Conservation (phyloP, 1,140 invertebrate genomes). For the Plodia interpunctella region DNA sequence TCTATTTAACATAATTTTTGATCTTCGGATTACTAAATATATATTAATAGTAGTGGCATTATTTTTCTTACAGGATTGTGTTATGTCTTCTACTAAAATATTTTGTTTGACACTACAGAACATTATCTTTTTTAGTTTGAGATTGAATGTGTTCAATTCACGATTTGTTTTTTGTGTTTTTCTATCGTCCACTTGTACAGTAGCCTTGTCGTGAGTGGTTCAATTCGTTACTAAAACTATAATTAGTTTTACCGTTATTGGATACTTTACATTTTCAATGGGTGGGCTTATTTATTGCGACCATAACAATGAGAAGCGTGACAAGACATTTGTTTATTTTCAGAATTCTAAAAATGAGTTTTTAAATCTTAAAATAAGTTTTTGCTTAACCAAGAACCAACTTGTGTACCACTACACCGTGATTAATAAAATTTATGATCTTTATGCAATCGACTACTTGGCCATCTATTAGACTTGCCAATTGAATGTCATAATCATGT, state of each 20-base stretch:
- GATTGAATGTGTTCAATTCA: constrained; percentile 50
- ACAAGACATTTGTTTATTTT: constrained; percentile 55
- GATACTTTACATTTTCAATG: constrained; percentile 59
- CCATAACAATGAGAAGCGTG: constrained; percentile 41
- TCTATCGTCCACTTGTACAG: constrained; percentile 41
- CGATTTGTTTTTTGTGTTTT: constrained; percentile 59
- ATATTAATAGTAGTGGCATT: too few relatives aligned
- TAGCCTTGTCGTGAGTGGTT: constrained; percentile 51
- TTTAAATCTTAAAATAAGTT: too few relatives aligned
- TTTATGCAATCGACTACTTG: constrained; percentile 7
- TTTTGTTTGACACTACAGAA: constrained; percentile 28
- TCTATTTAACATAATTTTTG: too few relatives aligned
- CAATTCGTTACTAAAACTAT: constrained; percentile 61
- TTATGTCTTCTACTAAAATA: neutral
- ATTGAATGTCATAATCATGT: constrained; percentile 12
- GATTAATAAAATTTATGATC: too few relatives aligned
- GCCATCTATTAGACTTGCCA: constrained; percentile 12
- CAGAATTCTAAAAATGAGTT: constrained; percentile 23
- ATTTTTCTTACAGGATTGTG: too few relatives aligned
- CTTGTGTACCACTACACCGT: too few relatives aligned
- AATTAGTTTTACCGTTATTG: constrained; percentile 71
- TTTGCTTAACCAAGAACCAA: too few relatives aligned
- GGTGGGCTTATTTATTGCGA: constrained; percentile 41
- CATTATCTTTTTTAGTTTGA: constrained; percentile 34
- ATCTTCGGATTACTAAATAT: too few relatives aligned